Conservation (phyloP, 2,888 invertebrate genomes). For the Deilephila elpenor region DNA sequence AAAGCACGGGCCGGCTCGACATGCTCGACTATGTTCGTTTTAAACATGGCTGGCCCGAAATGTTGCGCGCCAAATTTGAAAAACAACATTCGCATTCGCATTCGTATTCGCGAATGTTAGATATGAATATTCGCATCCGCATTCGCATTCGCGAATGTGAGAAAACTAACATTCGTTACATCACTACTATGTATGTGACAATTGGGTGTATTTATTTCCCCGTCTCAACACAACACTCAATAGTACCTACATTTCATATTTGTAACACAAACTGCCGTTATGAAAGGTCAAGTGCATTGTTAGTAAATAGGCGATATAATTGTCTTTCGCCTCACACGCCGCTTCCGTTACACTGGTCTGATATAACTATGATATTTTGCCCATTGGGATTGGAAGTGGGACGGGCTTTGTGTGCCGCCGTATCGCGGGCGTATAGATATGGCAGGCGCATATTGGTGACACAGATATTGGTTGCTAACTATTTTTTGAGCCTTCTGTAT, state of each 20-base stretch:
- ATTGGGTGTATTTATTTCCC: no score
- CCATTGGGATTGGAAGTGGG: constrained; percentile 71
- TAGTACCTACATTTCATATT: constrained; percentile 25
- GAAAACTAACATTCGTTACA: no score
- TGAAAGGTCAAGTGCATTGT: constrained; percentile 56
- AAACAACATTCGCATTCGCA: no score
- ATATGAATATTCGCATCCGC: no score
- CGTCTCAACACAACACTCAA: background rate
- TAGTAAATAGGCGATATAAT: constrained; percentile 47
- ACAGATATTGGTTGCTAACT: constrained; percentile 35
- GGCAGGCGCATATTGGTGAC: constrained; percentile 47
- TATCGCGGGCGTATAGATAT: constrained; percentile 59
- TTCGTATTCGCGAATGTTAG: no score
- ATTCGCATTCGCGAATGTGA: no score
- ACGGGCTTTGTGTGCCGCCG: constrained; percentile 52
- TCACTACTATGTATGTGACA: no score
- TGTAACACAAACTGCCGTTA: constrained; percentile 53
- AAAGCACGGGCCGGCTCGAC: no score
- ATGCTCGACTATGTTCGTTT: no score
- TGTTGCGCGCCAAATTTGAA: no score
- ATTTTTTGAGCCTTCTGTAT: background rate
- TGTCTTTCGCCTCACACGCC: constrained; percentile 63
- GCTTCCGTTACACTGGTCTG: constrained; percentile 81
- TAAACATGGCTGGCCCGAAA: no score
- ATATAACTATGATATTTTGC: constrained; percentile 82